Evolutionary conservation across 2,888 invertebrate genomes (phyloP).

Genomic region (Drosophila tanythrix): DNA sequence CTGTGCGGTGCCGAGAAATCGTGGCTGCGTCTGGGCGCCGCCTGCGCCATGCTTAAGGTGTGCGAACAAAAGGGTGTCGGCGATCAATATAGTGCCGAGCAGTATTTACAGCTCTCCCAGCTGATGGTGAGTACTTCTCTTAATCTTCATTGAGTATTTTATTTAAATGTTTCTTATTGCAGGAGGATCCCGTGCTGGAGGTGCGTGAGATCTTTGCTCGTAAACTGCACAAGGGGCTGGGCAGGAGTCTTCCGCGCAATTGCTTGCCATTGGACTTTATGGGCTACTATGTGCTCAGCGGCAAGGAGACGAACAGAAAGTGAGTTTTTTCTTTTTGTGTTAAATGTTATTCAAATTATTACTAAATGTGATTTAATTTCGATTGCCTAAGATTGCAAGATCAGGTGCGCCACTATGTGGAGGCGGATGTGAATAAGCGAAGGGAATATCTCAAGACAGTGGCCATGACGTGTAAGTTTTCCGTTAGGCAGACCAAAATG

Average conservation of each 20-base stretch:
- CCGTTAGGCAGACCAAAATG: neutral
- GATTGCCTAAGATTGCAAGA: constrained; percentile 77
- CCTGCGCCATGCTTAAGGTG: constrained; percentile 97
- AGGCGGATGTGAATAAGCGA: constrained; percentile 94
- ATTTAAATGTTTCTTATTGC: neutral
- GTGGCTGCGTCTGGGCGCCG: constrained; percentile 95
- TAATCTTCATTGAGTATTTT: neutral
- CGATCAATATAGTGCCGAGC: constrained; percentile 96
- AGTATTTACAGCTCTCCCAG: constrained; percentile 96
- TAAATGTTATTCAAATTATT: neutral
- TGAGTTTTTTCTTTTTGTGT: constrained; percentile 78
- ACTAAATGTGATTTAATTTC: neutral
- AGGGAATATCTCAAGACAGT: constrained; percentile 96
- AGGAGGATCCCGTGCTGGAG: constrained; percentile 91
- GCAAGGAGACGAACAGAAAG: constrained; percentile 94
- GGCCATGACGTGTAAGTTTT: constrained; percentile 86
- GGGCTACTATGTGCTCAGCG: constrained; percentile 96
- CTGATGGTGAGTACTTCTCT: constrained; percentile 90
- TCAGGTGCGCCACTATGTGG: constrained; percentile 91
- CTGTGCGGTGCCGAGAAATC: constrained; percentile 95
- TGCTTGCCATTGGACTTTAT: constrained; percentile 98
- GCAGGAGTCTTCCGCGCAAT: constrained; percentile 93
- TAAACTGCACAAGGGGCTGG: constrained; percentile 95
- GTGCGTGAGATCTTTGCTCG: constrained; percentile 95
- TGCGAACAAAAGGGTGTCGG: constrained; percentile 98